Evolutionary conservation across 2,888 invertebrate species (phyloP).

Genomic region (Hypena proboscidalis): DNA sequence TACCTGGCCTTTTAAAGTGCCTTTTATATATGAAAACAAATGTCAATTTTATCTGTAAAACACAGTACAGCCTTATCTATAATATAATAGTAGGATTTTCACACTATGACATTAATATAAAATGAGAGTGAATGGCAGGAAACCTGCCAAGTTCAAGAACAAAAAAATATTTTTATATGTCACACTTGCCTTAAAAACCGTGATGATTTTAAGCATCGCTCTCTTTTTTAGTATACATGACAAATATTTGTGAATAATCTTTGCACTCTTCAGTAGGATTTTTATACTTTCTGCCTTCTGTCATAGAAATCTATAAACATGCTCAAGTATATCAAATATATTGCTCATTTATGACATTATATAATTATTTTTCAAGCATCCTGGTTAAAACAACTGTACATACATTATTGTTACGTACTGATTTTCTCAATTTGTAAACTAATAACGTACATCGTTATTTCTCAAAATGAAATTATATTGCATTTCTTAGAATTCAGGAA

Average conservation of each 20-base stretch:
- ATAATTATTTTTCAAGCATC: neutral
- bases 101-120: neutral
- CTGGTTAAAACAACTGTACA: too few relatives aligned
- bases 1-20: slow-evolving; percentile 60
- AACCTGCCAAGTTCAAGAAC: neutral
- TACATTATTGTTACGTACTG: too few relatives aligned
- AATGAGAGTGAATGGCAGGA: neutral
- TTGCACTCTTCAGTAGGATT: neutral
- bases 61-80: slow-evolving; percentile 20
- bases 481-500: neutral
- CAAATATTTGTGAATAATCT: neutral
- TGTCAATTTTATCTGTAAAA: slow-evolving; percentile 34
- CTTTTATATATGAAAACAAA: slow-evolving; percentile 45
- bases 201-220: slow-evolving; percentile 6
- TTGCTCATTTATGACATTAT: slow-evolving; percentile 21
- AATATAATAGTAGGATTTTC: slow-evolving; percentile 2
- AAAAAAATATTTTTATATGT: too few relatives aligned
- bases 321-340: slow-evolving; percentile 31
- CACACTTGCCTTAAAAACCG: slow-evolving; percentile 1
- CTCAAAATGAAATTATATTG: neutral
- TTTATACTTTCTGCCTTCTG: neutral
- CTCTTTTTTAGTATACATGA: slow-evolving; percentile 4
- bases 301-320: slow-evolving; percentile 15
- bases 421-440: too few relatives aligned
- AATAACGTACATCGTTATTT: neutral